Percentiles rank a stretch among this genome's conserved stretches.
Evolutionary conservation across 2,797 vertebrate species (phyloP).

Genomic region (Peromyscus melanophrys): DNA sequence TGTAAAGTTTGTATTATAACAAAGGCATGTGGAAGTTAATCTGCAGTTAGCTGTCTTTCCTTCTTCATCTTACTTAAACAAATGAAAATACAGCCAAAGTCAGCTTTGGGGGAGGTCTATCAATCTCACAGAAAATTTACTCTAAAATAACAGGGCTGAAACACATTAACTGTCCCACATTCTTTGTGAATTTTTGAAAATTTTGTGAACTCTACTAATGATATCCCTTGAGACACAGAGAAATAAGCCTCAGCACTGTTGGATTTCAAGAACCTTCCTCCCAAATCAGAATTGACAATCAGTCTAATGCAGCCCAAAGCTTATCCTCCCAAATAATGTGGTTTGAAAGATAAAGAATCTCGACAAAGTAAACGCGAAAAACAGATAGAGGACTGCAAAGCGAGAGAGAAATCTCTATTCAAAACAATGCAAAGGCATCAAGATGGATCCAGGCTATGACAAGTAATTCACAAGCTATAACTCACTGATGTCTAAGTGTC

Average conservation of each 20-base stretch:
- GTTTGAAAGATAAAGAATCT: constrained; percentile 70
- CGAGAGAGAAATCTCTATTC: neutral
- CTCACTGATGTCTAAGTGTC: constrained; percentile 66
- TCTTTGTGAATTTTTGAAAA: constrained; percentile 66
- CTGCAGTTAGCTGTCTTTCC: constrained; percentile 51
- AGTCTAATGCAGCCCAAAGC: constrained; percentile 59
- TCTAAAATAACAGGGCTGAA: constrained; percentile 65
- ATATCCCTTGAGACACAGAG: constrained; percentile 49
- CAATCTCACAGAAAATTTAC: constrained; percentile 48
- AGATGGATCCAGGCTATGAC: constrained; percentile 26
- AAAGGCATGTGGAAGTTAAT: constrained; percentile 36
- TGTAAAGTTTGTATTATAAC: constrained; percentile 38
- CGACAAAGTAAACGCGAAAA: constrained; percentile 67
- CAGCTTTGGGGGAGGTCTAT: constrained; percentile 13
- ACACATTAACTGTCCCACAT: constrained; percentile 47
- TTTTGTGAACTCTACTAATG: constrained; percentile 35
- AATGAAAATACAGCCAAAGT: constrained; percentile 46
- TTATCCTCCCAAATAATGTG: constrained; percentile 75
- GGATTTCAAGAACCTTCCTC: constrained; percentile 58
- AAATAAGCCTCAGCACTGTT: constrained; percentile 50
- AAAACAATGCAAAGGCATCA: constrained; percentile 42
- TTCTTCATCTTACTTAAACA: constrained; percentile 67
- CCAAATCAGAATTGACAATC: constrained; percentile 76
- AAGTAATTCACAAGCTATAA: constrained; percentile 67
- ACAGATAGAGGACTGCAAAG: constrained; percentile 39